Percentiles rank a stretch among this genome's conserved stretches.
phyloP scores from a whole-genome alignment of 2,113 vertebrate species.

The Trogon melanurus region DNA sequence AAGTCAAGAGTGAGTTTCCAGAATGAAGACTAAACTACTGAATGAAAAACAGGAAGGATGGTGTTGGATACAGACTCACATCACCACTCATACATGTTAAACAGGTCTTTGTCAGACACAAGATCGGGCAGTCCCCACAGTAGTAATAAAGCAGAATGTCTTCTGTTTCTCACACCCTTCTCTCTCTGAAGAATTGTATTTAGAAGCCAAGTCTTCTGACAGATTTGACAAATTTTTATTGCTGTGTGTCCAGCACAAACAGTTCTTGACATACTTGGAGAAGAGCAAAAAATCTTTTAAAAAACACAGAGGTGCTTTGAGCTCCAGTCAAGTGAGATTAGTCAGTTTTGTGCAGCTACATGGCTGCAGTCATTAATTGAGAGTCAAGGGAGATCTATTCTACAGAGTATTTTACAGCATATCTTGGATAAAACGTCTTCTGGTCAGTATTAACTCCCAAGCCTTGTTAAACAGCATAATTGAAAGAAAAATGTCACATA shows the following conservation, averaged over 20 bases:
- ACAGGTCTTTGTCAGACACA: conserved; percentile 6
- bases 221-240: conserved; percentile 59
- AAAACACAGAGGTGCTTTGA: conserved; percentile 2
- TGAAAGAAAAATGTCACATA: conserved; percentile 73
- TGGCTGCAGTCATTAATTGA: conserved; percentile 66
- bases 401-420: conserved; percentile 36
- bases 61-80: not conserved
- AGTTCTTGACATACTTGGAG: conserved; percentile 10
- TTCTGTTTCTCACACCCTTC: conserved; percentile 18
- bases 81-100: not conserved
- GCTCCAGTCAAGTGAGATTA: conserved; percentile 26
- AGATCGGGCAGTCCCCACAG: not conserved
- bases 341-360: conserved; percentile 33
- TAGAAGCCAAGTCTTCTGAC: conserved; percentile 41
- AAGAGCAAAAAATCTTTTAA: not conserved
- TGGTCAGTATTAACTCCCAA: conserved; percentile 62
- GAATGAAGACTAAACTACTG: not conserved
- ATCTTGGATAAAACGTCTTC: conserved; percentile 34
- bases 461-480: conserved; percentile 61
- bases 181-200: conserved; percentile 18
- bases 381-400: conserved; percentile 58
- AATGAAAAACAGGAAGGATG: not conserved
- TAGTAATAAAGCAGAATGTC: not conserved
- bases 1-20: not conserved
- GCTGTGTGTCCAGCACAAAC: conserved; percentile 24